Base-by-base conservation (phyloP, 2,797 vertebrate genomes). In the Labeo calbasu region DNA sequence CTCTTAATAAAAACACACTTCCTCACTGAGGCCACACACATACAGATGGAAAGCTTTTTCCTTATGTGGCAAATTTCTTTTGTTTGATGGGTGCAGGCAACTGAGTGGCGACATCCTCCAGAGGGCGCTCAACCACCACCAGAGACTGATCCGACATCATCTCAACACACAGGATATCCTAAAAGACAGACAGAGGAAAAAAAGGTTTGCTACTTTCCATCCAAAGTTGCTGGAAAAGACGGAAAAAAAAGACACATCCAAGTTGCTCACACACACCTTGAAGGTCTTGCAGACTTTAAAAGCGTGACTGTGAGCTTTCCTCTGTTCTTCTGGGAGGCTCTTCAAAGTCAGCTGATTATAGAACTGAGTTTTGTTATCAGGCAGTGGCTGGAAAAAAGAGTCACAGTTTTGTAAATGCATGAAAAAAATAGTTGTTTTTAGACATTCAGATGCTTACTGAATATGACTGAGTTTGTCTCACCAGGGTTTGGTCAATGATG, bases 1-100 rank as follows among this genome's bases (percentile, higher is more conserved):
- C 21, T 36, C 14, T 70, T 32, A 15, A 78, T 48, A 57, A 79
- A 77, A 28, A 63, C 13, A 75, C 72, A 77, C 59, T 43, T 84
- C 25, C 63, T 77, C 63, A 81, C 69, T 66, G 43, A 77, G 66
- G 68, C 36, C 83, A 79, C 55, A 78, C 63, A 75, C 79, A 83
- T 5, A 80, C 36, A 72, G 19, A 79, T 19, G 15, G 17, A 43
- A 17, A 50, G n/a, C 3, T 23, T 57, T 2, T 2, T 1, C 70
- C 50, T 94, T 95, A 98, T 65, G 98, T 99, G 85, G 97, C 98
- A 85, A 99, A 99, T 89, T 96, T 98, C 94, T 99, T 99, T 94
- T 96, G 95, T 77, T 95, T 95, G 87, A 99, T 91, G 1, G 97
- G 96, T 14, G 96, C 92, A 0, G 98, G 97, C 82, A 99, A 95